A percentile compares a stretch with the other conserved stretches of the same genome.
These are phyloP conservation scores for Philereme transversata DNA, from an alignment of 2,888 invertebrate genomes.

Conservation along the genomic window DNA sequence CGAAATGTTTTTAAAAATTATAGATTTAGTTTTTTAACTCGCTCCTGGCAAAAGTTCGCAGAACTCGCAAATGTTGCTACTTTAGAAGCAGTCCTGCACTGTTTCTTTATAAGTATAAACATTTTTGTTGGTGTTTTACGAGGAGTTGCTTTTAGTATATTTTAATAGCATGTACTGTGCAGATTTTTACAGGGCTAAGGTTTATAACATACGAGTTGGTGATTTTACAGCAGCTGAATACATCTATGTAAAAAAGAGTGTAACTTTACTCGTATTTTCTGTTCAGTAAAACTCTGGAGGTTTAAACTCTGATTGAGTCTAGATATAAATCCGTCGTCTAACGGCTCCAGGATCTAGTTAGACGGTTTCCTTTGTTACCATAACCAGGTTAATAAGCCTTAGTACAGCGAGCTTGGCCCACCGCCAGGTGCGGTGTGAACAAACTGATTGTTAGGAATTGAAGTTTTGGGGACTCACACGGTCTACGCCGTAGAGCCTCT, in stretches of 20 bases:
- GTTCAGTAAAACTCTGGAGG: not conserved
- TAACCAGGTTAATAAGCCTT: slow-evolving; percentile 28
- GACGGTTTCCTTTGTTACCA: slow-evolving; percentile 23
- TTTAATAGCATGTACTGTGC: too few relatives aligned
- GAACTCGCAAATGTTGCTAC: slow-evolving; percentile 27
- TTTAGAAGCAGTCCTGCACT: slow-evolving; percentile 20
- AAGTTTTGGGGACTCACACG: slow-evolving; percentile 6
- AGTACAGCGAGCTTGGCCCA: slow-evolving; percentile 20
- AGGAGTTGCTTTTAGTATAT: slow-evolving; percentile 24
- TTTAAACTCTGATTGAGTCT: slow-evolving; percentile 9
- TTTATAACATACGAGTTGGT: not conserved
- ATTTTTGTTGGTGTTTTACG: slow-evolving; percentile 29
- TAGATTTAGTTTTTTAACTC: slow-evolving; percentile 38
- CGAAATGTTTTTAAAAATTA: slow-evolving; percentile 39
- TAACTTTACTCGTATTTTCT: too few relatives aligned
- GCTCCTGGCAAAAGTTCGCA: slow-evolving; percentile 24
- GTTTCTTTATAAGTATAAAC: slow-evolving; percentile 28
- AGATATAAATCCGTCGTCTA: slow-evolving; percentile 15
- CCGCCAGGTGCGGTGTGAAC: slow-evolving; percentile 24
- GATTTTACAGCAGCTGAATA: too few relatives aligned
- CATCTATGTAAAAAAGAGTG: too few relatives aligned
- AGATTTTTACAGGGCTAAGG: too few relatives aligned
- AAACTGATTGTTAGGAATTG: slow-evolving; percentile 20
- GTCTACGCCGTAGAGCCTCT: slow-evolving; percentile 9
- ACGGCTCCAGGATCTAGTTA: slow-evolving; percentile 14